Evolutionary conservation across 2,888 invertebrate species (phyloP), one percentile per base, ranked within the genome.

Genomic region (Lasioglossum leucozonium): DNA sequence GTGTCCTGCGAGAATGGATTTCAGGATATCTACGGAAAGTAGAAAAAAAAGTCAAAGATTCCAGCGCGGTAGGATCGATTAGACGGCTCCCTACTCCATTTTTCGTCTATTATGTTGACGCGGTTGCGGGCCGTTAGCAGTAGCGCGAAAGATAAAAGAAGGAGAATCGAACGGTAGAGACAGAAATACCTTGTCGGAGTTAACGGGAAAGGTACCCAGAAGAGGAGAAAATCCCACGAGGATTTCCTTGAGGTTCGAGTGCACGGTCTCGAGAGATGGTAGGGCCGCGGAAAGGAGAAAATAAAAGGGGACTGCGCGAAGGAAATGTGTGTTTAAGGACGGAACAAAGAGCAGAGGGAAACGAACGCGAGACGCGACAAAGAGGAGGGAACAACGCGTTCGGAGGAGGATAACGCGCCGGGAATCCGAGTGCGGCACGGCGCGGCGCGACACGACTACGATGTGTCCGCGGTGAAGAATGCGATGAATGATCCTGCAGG

Each of bases 161-260:
- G 67, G 10, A 67, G 78, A 72, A 51, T 30, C 47, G 47, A 76
- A 26, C 40, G 44, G 26, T 34, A 26, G 40, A 81, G 58, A 75
- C 62, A 73, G 79, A 80, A 79, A 89, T 76, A 80, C 77, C 79
- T 84, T 86, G 86, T 89, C 79, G 81, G 84, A 89, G 82, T 90
- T 90, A 91, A 87, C 86, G 87, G 91, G 90, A 88, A n/a, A n/a
- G 87, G 88, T 85, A 89, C 71, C 84, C 80, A 1, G 34, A 34
- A 34, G 75, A 86, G 77, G 85, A 79, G 87, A 42, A 87, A 90
- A 88, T 89, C 86, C 88, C 86, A 75, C 80, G 87, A 22, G 88
- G 91, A 89, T 88, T 87, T 87, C 78, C 81, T 76, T 26, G 86
- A 51, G 81, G 67, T 77, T 42, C 71, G 16, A 75, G 73, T n/a